These are phyloP conservation scores for Solenopsis invicta DNA, from an alignment of 1,140 invertebrate species.

Conservation along the genomic window DNA sequence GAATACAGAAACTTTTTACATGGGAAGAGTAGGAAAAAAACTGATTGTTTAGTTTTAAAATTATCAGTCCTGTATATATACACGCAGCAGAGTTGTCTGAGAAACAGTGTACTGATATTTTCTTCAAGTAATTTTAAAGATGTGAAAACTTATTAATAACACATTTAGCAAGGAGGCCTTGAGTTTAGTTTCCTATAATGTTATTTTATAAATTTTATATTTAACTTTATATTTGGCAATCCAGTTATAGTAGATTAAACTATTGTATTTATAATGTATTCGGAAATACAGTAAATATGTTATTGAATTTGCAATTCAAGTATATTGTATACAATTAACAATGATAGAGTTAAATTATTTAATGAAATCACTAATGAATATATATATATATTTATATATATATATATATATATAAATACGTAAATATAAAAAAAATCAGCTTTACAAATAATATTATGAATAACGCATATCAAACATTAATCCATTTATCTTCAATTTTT, in stretches of 20 bases:
- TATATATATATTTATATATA: slow-evolving; percentile 44
- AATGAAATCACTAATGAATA: neutral
- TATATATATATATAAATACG: slow-evolving; percentile 52
- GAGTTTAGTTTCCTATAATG: slow-evolving; percentile 76
- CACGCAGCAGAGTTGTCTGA: slow-evolving; percentile 72
- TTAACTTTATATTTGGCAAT: slow-evolving; percentile 15
- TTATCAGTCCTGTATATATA: slow-evolving; percentile 78
- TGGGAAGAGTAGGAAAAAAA: slow-evolving; percentile 73
- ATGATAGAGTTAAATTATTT: slow-evolving; percentile 17
- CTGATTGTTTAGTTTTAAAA: slow-evolving; percentile 75
- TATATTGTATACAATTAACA: slow-evolving; percentile 22
- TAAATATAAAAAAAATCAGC: slow-evolving; percentile 6
- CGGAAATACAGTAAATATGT: slow-evolving; percentile 6
- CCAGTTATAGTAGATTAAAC: slow-evolving; percentile 22
- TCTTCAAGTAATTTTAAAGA: slow-evolving; percentile 72
- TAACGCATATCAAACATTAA: slow-evolving; percentile 62
- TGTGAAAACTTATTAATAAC: slow-evolving; percentile 37
- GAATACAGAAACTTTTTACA: slow-evolving; percentile 58
- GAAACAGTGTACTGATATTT: slow-evolving; percentile 78
- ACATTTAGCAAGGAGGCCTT: slow-evolving; percentile 74
- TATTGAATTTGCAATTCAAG: neutral
- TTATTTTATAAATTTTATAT: slow-evolving; percentile 47
- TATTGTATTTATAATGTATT: slow-evolving; percentile 26
- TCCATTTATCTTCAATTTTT: slow-evolving; percentile 34
- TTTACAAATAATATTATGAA: slow-evolving; percentile 46